Conservation (phyloP, 35 echinoderm and acorn worm genomes). For the Stichopus chloronotus region DNA sequence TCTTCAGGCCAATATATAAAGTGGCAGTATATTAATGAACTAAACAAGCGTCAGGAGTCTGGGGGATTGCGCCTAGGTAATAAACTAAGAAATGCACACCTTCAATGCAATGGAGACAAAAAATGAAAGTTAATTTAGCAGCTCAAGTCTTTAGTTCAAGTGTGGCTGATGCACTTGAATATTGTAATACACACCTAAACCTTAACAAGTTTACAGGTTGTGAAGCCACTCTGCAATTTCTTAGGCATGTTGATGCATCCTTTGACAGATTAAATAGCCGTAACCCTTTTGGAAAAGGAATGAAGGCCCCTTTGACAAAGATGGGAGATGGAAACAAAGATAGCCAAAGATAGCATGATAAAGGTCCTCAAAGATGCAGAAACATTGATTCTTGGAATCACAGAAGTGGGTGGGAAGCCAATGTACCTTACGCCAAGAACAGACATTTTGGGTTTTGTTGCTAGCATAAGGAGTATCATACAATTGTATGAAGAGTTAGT, state of each 20-base stretch:
- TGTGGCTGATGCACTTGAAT: slow-evolving; percentile 64
- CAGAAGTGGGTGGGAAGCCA: slow-evolving; percentile 25
- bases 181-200: slow-evolving; percentile 19
- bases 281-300: slow-evolving; percentile 18
- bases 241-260: slow-evolving; percentile 6
- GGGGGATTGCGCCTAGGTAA: slow-evolving; percentile 56
- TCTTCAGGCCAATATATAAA: neutral
- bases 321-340: neutral
- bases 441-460: slow-evolving; percentile 24
- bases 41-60: slow-evolving; percentile 46
- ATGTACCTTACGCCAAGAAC: neutral
- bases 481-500: neutral
- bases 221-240: slow-evolving; percentile 38
- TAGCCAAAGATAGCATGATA: too few relatives aligned
- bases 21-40: slow-evolving; percentile 12
- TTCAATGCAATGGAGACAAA: slow-evolving; percentile 49
- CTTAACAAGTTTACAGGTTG: slow-evolving; percentile 18
- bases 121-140: slow-evolving; percentile 72
- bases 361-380: slow-evolving; percentile 20
- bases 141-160: slow-evolving; percentile 67
- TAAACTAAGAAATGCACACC: slow-evolving; percentile 48
- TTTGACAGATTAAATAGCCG: slow-evolving; percentile 28
- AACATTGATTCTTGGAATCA: slow-evolving; percentile 1
- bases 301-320: neutral
- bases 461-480: too few relatives aligned